Evolutionary conservation across 2,888 invertebrate species (phyloP).

Genomic region (Lasioglossum morio): DNA sequence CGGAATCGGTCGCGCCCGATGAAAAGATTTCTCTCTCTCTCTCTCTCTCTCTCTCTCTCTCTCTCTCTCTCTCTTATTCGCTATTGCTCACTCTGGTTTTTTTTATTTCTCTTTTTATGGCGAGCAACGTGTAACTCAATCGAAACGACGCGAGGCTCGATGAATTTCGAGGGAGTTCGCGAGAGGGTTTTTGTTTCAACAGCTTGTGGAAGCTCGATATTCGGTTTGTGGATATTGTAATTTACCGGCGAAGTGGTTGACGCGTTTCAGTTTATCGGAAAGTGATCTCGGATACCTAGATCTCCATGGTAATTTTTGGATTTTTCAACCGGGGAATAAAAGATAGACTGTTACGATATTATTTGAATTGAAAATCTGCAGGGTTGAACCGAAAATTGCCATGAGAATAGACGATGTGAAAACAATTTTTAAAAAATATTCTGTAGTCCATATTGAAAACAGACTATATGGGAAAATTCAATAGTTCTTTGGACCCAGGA

Average conservation of each 20-base stretch:
- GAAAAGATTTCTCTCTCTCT: not conserved
- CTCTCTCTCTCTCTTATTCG: not conserved
- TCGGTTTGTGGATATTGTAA: not conserved
- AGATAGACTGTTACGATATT: not conserved
- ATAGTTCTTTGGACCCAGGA: not conserved
- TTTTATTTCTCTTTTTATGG: not conserved
- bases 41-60: not conserved
- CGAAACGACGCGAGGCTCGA: not conserved
- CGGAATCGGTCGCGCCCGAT: not conserved
- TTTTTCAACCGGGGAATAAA: not conserved
- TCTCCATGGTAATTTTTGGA: not conserved
- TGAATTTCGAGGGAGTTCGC: not conserved
- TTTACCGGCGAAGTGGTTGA: too few relatives aligned
- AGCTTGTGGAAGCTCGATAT: not conserved
- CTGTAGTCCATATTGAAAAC: not conserved
- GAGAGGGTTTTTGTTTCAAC: not conserved
- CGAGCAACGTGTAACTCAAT: not conserved
- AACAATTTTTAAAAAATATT: not conserved
- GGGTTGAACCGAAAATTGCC: too few relatives aligned
- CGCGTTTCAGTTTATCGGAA: not conserved
- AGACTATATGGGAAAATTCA: not conserved
- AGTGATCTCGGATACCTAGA: not conserved
- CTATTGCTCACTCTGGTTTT: not conserved
- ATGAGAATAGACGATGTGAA: not conserved
- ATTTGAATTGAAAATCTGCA: not conserved